phyloP scores from a whole-genome alignment of 2,888 invertebrate genomes.

The Caenorhabditis sp. region DNA sequence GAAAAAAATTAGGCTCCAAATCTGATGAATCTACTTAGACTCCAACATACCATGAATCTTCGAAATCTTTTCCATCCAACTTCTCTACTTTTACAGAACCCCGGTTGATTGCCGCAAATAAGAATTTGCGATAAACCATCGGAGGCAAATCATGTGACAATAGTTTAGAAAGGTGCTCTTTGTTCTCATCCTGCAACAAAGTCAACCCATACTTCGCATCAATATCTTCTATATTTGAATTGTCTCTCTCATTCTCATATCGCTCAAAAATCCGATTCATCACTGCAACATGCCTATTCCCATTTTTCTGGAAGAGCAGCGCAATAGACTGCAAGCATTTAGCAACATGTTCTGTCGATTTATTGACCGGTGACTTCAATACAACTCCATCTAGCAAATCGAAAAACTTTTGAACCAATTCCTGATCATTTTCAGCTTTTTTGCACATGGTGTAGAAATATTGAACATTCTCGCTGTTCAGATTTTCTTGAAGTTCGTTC shows the following conservation, averaged over 20 bases:
- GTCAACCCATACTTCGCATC: conserved; percentile 5
- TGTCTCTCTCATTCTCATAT: conserved; percentile 1
- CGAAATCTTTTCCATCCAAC: conserved; percentile 1
- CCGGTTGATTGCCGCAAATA: conserved; percentile 5
- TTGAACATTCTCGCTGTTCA: background rate
- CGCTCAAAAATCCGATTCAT: conserved; percentile 4
- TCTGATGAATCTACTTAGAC: background rate
- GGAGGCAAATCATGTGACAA: background rate
- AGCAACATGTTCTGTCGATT: background rate
- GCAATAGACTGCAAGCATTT: conserved; percentile 9
- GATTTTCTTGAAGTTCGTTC: background rate
- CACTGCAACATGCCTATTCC: conserved; percentile 7
- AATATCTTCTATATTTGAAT: too few species aligned
- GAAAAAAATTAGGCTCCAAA: background rate
- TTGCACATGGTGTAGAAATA: conserved; percentile 13
- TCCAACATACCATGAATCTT: background rate
- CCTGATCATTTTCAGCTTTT: background rate
- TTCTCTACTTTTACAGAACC: background rate
- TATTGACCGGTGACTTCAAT: background rate
- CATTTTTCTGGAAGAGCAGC: conserved; percentile 1
- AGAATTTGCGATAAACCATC: background rate
- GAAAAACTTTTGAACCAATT: conserved; percentile 9
- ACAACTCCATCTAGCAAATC: background rate
- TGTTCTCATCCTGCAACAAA: background rate
- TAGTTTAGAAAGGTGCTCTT: too few species aligned